Evolutionary conservation across 2,113 vertebrate species (phyloP), one percentile per base, ranked within the genome.

Genomic region (Cygnus buccinator): DNA sequence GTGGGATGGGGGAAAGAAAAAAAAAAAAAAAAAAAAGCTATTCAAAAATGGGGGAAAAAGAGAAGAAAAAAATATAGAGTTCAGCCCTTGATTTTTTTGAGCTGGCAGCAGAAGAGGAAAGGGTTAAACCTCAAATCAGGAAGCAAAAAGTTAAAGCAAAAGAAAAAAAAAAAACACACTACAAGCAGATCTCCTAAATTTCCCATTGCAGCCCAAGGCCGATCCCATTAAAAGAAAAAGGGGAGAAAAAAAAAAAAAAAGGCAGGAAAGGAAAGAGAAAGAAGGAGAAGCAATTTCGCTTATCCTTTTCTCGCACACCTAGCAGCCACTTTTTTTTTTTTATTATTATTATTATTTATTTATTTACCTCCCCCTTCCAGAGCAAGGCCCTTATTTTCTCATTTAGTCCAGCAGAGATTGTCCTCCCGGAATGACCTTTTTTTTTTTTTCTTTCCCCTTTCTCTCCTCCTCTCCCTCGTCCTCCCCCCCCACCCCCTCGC

Each of bases 391-490:
- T 98, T 98, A 99, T 99, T 99, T 95, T 94, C 98, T 99, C 98
- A 99, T 99, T 99, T 99, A 99, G 98, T 98, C 98, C 98, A 97
- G 98, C 98, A 98, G 98, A 99, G 98, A 99, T 98, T 98, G 98
- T 99, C 99, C 99, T 99, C 98, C 97, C 98, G 98, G 98, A 99
- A 98, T 99, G 99, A 99, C 99, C 99, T 99, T 99, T 97, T 93
- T 58, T 55, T 74, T 72, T 35, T 17, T 62, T 43, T 22, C 18
- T 20, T 57, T 29, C 31, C 54, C 44, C 62, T 63, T 98, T 98
- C 98, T 98, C 98, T 92, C 97, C 98, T 98, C 98, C 98, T 98
- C 97, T 94, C 84, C 68, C 78, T 41, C 81, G 33, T 89, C 84
- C 90, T 74, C 46, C 84, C 98, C 98, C 97, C 20, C 50, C 91